Evolutionary conservation across 2,113 vertebrate species (phyloP).

Genomic region (Apteryx owenii): DNA sequence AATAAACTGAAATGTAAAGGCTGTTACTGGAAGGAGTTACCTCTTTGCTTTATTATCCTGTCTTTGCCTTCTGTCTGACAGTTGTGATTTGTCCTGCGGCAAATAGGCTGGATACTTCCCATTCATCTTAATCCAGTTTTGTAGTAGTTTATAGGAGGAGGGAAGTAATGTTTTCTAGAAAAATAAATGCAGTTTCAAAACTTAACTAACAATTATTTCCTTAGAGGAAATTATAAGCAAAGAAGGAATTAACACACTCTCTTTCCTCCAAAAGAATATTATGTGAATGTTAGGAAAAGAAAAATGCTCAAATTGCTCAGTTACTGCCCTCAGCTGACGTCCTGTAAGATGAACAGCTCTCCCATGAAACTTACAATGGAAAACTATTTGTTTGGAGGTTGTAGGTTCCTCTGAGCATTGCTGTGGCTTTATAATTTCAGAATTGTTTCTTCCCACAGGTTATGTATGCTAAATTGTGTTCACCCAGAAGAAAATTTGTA

Average conservation of each 20-base stretch:
- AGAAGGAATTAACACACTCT: background rate
- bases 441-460: background rate
- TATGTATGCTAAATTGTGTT: background rate
- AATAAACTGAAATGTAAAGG: background rate
- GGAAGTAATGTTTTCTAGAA: background rate
- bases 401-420: background rate
- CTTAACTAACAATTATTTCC: background rate
- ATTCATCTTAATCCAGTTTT: background rate
- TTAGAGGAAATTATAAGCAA: background rate
- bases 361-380: background rate
- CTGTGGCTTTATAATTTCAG: background rate
- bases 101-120: background rate
- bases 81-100: background rate
- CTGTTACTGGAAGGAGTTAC: background rate
- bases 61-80: background rate
- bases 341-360: background rate
- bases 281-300: background rate
- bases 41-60: background rate
- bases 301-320: background rate
- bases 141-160: background rate
- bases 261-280: background rate
- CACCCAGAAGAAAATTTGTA: background rate
- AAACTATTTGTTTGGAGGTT: background rate
- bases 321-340: background rate
- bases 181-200: background rate